These are phyloP conservation scores for Hippoglossus hippoglossus DNA, from an alignment of 2,797 vertebrate species.

Conservation along the genomic window DNA sequence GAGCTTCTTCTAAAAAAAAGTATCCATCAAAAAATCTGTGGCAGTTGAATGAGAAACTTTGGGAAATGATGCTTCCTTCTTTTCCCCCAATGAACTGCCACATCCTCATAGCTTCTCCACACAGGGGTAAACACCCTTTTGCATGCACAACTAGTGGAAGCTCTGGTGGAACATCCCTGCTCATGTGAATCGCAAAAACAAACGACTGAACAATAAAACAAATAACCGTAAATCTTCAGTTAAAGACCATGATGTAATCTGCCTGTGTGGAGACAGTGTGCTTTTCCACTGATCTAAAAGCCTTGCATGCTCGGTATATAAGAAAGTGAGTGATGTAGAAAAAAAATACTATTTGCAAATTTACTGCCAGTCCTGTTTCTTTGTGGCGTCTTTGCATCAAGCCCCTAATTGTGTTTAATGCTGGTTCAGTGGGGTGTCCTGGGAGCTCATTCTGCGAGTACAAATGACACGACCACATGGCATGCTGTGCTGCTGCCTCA, in stretches of 20 bases:
- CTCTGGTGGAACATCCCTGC: constrained; percentile 34
- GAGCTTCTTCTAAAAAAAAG: constrained; percentile 40
- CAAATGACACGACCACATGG: constrained; percentile 17
- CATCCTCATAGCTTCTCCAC: constrained; percentile 19
- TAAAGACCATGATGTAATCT: constrained; percentile 23
- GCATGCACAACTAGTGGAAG: constrained; percentile 19
- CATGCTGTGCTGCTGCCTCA: constrained; percentile 25
- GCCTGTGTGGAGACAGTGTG: constrained; percentile 17
- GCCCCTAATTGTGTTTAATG: constrained; percentile 31
- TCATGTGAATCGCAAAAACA: constrained; percentile 42
- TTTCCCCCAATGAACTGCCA: constrained; percentile 62
- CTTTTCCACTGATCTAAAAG: constrained; percentile 10
- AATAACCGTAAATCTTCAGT: constrained; percentile 26
- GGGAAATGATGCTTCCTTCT: constrained; percentile 48
- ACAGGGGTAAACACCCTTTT: constrained; percentile 45
- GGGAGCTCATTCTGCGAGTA: constrained; percentile 13
- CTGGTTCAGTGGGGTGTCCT: constrained; percentile 28
- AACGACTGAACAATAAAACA: constrained; percentile 18
- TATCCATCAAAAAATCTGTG: constrained; percentile 43
- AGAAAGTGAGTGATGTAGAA: constrained; percentile 25
- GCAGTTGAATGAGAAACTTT: constrained; percentile 66
- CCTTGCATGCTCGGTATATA: constrained; percentile 31
- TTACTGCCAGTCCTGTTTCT: constrained; percentile 14
- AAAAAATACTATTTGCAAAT: constrained; percentile 23
- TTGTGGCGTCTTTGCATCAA: constrained; percentile 27